Conservation (phyloP, 92 coral and sea anemone genomes). For the Virgularia gustaviana region DNA sequence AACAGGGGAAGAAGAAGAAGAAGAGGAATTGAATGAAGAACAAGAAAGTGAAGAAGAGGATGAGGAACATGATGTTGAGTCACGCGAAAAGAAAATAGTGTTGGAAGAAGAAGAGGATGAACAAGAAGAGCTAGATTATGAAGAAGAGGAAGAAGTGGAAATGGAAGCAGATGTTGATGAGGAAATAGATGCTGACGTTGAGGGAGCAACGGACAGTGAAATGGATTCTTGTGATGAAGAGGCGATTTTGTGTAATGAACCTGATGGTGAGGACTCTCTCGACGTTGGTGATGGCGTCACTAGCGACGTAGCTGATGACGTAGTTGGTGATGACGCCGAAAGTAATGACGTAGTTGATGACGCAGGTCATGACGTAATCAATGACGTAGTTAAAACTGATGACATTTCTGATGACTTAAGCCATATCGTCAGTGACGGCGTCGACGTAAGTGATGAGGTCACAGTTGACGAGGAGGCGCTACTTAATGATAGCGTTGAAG, state of each 20-base stretch:
- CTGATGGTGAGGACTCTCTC: neutral
- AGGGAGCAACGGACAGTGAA: neutral
- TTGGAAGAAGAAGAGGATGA: neutral
- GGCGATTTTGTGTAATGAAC: neutral
- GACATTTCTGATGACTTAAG: neutral
- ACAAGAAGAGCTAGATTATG: neutral
- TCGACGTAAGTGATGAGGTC: neutral
- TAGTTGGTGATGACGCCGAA: slow-evolving; percentile 3
- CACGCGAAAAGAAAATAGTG: neutral
- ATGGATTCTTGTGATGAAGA: neutral
- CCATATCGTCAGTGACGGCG: neutral
- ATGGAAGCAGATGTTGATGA: slow-evolving; percentile 21
- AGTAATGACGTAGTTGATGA: neutral
- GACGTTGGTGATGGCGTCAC: neutral
- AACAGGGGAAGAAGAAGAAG: neutral
- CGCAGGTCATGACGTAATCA: neutral
- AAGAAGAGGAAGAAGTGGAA: slow-evolving; percentile 1
- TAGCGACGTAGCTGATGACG: neutral
- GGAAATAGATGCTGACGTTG: neutral
- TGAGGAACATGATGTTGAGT: neutral
- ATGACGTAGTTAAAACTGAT: neutral
- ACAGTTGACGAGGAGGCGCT: slow-evolving; percentile 2
- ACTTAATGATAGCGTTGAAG: neutral
- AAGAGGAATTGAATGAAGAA: neutral
- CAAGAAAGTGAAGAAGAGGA: neutral